Evolutionary conservation across 35 echinoderm and acorn worm genomes (phyloP), one percentile per base, ranked within the genome.

Genomic region (Anneissia japonica): DNA sequence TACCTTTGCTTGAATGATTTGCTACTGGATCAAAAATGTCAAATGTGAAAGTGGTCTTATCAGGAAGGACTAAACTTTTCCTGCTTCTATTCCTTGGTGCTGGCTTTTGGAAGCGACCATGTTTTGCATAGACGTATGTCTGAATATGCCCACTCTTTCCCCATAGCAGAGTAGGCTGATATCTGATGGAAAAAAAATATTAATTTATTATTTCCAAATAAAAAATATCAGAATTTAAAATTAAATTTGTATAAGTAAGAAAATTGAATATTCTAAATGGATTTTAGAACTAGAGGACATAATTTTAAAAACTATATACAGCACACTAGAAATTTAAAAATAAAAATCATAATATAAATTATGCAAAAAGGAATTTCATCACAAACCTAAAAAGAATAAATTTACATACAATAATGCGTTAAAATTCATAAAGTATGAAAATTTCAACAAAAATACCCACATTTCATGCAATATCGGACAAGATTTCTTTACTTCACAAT

Each of bases 91-190:
- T 64, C 2, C 21, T n/a, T 33, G 91, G 91, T 9, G 34, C 21
- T 17, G 94, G 94, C 28, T 82, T 84, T n/a, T 90, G 85, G 73
- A 97, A 93, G 36, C 94, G 83, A 31, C 94, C 94, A 21, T 91
- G 74, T 46, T 97, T 97, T 36, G 91, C 94, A 82, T 97, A 97
- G 28, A 93, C 51, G 21, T 87, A 72, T 28, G 91, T 97, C 72
- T 97, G 94, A 64, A 97, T 80, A 79, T 97, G 94, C 26, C 90
- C 94, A 37, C 78, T 84, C 29, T 86, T 87, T 31, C 94, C 94
- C 94, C 94, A 97, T 83, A 97, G 77, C 32, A 82, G 84, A 17
- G 92, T 93, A 37, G 94, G 94, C 31, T 88, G 84, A 81, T 97
- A 97, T 73, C 94, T 97, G 82, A 34, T 76, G 29, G 73, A 43